Percentiles rank a stretch among this genome's conserved stretches.
Conservation (phyloP, 2,797 vertebrate species). For the Emys orbicularis region DNA sequence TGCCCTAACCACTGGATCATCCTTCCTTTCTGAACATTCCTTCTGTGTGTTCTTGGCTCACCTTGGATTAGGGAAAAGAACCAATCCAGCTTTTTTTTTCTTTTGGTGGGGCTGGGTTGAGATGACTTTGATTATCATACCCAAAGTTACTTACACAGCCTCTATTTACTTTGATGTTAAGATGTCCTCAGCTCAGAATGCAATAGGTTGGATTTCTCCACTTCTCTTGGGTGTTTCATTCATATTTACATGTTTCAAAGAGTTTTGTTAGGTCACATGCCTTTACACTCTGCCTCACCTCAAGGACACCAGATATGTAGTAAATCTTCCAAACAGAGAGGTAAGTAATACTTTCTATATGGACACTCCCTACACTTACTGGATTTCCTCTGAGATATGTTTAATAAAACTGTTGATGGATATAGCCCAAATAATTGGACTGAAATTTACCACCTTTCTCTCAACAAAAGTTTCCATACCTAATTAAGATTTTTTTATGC, state of each 20-base stretch:
- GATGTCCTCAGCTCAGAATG: not conserved
- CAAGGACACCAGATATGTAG: not conserved
- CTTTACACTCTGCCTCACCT: not conserved
- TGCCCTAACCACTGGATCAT: not conserved
- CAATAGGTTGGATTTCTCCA: not conserved
- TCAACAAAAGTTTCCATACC: not conserved
- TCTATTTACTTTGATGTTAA: not conserved
- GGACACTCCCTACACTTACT: not conserved
- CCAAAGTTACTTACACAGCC: not conserved
- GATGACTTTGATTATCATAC: not conserved
- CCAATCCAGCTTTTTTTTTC: not conserved
- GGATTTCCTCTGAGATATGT: constrained; percentile 25
- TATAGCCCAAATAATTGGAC: constrained; percentile 4
- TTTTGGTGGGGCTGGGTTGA: not conserved
- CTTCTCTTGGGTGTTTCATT: not conserved
- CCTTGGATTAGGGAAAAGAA: not conserved
- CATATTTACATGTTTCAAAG: not conserved
- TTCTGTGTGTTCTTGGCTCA: not conserved
- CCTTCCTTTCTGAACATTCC: not conserved
- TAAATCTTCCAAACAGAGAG: not conserved
- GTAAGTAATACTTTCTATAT: not conserved
- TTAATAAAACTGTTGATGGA: constrained; percentile 34
- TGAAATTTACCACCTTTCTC: constrained; percentile 23
- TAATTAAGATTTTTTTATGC: constrained; percentile 8
- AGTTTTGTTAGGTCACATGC: not conserved